These are phyloP conservation scores for Leptobrachium leishanense DNA, from an alignment of 2,113 vertebrate genomes.

Conservation along the genomic window DNA sequence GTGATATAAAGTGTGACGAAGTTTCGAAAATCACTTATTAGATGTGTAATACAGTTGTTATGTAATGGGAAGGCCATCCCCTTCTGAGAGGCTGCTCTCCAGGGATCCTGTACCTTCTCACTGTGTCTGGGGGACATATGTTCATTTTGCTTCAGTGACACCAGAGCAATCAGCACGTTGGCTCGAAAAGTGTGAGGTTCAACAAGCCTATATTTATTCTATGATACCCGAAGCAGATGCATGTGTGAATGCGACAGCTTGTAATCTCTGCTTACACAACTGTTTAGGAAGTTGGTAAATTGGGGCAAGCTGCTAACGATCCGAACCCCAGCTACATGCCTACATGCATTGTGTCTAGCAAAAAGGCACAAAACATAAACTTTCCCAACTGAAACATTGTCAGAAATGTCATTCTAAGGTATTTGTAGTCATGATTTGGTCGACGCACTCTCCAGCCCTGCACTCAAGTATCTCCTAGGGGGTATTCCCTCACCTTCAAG, in stretches of 20 bases:
- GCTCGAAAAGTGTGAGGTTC: slow-evolving; percentile 27
- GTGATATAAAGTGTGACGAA: no score
- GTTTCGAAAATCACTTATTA: no score
- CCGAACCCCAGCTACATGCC: background rate
- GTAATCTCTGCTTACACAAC: slow-evolving; percentile 39
- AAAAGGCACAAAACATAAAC: no score
- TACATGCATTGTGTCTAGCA: no score
- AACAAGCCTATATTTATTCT: slow-evolving; percentile 39
- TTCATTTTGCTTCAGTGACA: slow-evolving; percentile 39
- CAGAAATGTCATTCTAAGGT: no score
- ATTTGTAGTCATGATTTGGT: no score
- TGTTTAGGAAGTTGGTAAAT: slow-evolving; percentile 24
- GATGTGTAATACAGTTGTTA: no score
- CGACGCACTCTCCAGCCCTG: no score
- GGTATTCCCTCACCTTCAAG: no score
- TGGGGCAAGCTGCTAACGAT: background rate
- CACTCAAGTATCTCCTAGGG: no score
- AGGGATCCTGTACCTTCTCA: background rate
- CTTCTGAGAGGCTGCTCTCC: background rate
- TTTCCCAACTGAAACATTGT: no score
- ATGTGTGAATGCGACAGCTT: slow-evolving; percentile 31
- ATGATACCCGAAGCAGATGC: background rate
- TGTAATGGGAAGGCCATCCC: no score
- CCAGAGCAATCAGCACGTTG: slow-evolving; percentile 15
- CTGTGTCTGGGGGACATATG: slow-evolving; percentile 22